Evolutionary conservation across 2,888 invertebrate genomes (phyloP).

Genomic region (Lymantria monacha): DNA sequence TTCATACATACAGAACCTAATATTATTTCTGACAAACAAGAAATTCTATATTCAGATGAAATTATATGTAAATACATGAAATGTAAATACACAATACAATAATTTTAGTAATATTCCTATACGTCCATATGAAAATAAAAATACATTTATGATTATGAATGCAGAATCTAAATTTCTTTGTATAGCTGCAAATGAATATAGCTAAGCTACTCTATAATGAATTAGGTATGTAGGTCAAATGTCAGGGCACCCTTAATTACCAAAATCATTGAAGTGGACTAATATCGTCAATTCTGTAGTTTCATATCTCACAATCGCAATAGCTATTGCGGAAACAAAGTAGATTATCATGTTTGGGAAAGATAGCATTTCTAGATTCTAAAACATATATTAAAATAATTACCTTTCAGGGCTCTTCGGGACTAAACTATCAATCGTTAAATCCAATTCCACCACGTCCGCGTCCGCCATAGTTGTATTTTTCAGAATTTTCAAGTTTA

Average conservation of each 20-base stretch:
- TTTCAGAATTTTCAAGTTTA: constrained; percentile 36
- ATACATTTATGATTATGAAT: too few relatives aligned
- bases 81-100: too few relatives aligned
- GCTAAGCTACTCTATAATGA: neutral
- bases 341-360: neutral
- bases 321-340: neutral
- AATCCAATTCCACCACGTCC: constrained; percentile 69
- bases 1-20: too few relatives aligned
- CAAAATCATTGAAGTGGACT: too few relatives aligned
- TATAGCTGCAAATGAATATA: neutral
- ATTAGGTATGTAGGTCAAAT: constrained; percentile 56
- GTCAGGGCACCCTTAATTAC: constrained; percentile 45
- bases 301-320: too few relatives aligned
- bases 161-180: too few relatives aligned
- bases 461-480: constrained; percentile 68
- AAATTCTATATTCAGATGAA: too few relatives aligned
- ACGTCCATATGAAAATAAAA: too few relatives aligned
- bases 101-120: too few relatives aligned
- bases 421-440: constrained; percentile 75
- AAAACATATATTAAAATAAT: constrained; percentile 4
- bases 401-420: constrained; percentile 79
- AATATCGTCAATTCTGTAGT: too few relatives aligned
- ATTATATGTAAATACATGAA: too few relatives aligned
- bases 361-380: neutral
- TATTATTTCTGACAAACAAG: too few relatives aligned